phyloP scores from a whole-genome alignment of 2,113 vertebrate species.

The Phalacrocorax carbo region DNA sequence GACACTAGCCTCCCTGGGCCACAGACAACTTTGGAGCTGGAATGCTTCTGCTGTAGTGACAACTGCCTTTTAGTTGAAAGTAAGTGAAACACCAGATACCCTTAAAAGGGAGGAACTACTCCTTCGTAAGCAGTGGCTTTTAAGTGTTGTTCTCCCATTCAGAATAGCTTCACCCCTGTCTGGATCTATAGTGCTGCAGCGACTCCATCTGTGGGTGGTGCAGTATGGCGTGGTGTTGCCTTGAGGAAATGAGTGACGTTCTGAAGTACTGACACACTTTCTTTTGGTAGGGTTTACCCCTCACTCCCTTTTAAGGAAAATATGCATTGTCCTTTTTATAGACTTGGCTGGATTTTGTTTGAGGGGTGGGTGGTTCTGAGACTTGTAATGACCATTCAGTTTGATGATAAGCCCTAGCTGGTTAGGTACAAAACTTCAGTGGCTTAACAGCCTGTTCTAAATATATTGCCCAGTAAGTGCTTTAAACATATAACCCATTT shows the following conservation, averaged over 20 bases:
- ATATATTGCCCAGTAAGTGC: not conserved
- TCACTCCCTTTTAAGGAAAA: not conserved
- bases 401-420: not conserved
- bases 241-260: not conserved
- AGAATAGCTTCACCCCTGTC: not conserved
- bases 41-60: not conserved
- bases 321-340: not conserved
- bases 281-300: not conserved
- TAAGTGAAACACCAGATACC: not conserved
- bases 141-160: not conserved
- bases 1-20: not conserved
- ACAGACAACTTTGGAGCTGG: not conserved
- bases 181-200: not conserved
- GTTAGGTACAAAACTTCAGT: not conserved
- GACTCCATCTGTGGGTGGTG: fast-evolving
- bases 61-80: not conserved
- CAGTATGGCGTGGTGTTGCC: fast-evolving
- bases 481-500: not conserved
- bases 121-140: not conserved
- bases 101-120: too few species aligned
- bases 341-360: not conserved
- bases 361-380: not conserved
- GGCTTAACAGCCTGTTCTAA: not conserved
- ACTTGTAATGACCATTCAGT: not conserved
- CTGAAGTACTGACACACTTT: not conserved